These are phyloP conservation scores for Drosophila antonietae DNA, from an alignment of 2,888 invertebrate species.

Conservation along the genomic window DNA sequence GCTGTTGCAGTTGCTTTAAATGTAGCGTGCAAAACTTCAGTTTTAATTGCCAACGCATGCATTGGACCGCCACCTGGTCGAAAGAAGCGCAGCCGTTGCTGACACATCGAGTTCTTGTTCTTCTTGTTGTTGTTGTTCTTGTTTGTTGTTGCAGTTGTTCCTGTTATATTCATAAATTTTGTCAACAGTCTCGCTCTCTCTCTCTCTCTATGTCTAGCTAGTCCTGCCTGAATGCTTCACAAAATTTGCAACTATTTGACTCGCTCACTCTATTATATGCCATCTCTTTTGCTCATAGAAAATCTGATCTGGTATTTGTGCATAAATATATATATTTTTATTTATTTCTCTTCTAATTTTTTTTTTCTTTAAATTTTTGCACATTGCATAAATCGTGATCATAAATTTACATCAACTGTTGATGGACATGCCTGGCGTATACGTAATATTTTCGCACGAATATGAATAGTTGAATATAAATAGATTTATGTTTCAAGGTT, in stretches of 20 bases:
- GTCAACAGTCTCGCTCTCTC: conserved; percentile 41
- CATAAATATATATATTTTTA: not conserved
- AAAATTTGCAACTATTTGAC: not conserved
- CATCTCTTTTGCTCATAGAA: not conserved
- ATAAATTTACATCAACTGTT: conserved; percentile 53
- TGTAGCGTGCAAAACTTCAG: conserved; percentile 77
- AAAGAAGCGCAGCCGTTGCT: conserved; percentile 14
- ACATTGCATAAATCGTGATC: conserved; percentile 38
- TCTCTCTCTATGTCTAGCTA: conserved; percentile 1
- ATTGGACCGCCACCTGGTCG: conserved; percentile 73
- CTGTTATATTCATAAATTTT: conserved; percentile 59
- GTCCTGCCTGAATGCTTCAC: conserved; percentile 21
- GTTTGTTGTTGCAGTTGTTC: conserved; percentile 15
- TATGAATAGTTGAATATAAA: conserved; percentile 3
- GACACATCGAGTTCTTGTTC: conserved; percentile 14
- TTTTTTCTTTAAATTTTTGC: conserved; percentile 5
- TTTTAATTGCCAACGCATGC: conserved; percentile 76
- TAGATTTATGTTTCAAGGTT: conserved; percentile 1
- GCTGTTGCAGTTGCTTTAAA: conserved; percentile 67
- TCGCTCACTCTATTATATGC: not conserved
- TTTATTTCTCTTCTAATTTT: not conserved
- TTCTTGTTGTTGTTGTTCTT: conserved; percentile 18
- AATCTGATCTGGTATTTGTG: not conserved
- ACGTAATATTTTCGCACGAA: conserved; percentile 45
- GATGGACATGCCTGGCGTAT: conserved; percentile 53